A percentile compares a stretch with the other conserved stretches of the same genome.
phyloP scores from a whole-genome alignment of 2,888 invertebrate species.

The Xestoiulus laeticollis region DNA sequence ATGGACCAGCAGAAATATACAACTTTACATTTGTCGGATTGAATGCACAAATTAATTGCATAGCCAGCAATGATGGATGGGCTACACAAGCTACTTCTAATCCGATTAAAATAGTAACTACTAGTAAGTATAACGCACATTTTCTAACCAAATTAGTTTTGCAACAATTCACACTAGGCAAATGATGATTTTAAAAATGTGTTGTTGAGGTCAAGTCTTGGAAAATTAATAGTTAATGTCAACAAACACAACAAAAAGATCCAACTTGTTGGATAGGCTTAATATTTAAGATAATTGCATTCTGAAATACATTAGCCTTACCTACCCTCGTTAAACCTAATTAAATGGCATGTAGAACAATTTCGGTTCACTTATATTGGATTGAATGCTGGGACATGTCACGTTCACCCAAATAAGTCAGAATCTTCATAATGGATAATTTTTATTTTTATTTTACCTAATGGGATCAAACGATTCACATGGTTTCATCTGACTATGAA shows the following conservation, averaged over 20 bases:
- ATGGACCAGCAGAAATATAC: not conserved
- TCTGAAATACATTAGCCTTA: not conserved
- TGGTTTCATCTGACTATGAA: not conserved
- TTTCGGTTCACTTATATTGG: not conserved
- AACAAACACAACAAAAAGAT: not conserved
- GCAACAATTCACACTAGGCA: not conserved
- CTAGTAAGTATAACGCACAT: not conserved
- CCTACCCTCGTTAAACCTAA: not conserved
- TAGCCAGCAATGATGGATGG: not conserved
- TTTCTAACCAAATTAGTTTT: not conserved
- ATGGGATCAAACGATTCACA: not conserved
- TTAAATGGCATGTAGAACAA: not conserved
- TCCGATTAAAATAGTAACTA: not conserved
- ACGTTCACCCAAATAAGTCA: not conserved
- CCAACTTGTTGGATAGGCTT: not conserved
- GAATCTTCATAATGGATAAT: not conserved
- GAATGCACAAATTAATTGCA: not conserved
- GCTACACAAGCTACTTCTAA: not conserved
- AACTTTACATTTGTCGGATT: slow-evolving; percentile 28
- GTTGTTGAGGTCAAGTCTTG: not conserved
- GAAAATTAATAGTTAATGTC: not conserved
- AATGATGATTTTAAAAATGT: not conserved
- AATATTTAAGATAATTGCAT: not conserved
- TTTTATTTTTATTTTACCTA: not conserved
- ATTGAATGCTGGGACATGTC: slow-evolving; percentile 23